Evolutionary conservation across 2,113 vertebrate genomes (phyloP).

Genomic region (Entelurus aequoreus): DNA sequence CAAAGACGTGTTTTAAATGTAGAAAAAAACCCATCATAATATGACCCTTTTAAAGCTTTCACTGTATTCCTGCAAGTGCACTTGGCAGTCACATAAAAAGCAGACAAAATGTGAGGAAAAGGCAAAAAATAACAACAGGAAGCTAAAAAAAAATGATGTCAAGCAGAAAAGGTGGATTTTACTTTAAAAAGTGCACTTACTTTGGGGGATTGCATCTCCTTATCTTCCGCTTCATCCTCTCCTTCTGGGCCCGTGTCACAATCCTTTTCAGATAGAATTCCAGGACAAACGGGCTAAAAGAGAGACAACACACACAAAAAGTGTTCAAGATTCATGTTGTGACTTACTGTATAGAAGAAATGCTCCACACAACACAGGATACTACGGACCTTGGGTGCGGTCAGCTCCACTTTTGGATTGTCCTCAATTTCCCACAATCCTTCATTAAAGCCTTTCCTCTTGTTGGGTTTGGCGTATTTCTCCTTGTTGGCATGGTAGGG

Average conservation of each 20-base stretch:
- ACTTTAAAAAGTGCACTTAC: constrained; percentile 36
- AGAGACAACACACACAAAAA: neutral
- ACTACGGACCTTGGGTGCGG: constrained; percentile 79
- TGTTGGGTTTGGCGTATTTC: constrained; percentile 95
- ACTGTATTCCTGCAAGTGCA: neutral
- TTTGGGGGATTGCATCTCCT: constrained; percentile 63
- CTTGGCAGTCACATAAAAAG: constrained; percentile 3
- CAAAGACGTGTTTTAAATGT: no score
- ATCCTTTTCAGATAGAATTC: constrained; percentile 54
- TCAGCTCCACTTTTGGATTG: constrained; percentile 94
- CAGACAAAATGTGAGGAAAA: constrained; percentile 26
- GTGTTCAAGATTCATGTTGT: neutral
- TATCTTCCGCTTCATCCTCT: constrained; percentile 68
- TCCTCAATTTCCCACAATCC: constrained; percentile 98
- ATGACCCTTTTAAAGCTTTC: no score
- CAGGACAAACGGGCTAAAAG: constrained; percentile 55
- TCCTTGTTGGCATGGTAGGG: constrained; percentile 93
- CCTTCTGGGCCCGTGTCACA: constrained; percentile 69
- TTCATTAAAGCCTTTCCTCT: constrained; percentile 97
- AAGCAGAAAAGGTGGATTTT: neutral
- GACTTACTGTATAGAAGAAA: neutral
- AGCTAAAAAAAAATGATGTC: constrained; percentile 27
- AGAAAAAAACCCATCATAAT: no score
- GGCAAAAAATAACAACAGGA: constrained; percentile 31
- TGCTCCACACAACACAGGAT: neutral